Evolutionary conservation across 2,888 invertebrate genomes (phyloP).

Genomic region (Anoncus sp.): DNA sequence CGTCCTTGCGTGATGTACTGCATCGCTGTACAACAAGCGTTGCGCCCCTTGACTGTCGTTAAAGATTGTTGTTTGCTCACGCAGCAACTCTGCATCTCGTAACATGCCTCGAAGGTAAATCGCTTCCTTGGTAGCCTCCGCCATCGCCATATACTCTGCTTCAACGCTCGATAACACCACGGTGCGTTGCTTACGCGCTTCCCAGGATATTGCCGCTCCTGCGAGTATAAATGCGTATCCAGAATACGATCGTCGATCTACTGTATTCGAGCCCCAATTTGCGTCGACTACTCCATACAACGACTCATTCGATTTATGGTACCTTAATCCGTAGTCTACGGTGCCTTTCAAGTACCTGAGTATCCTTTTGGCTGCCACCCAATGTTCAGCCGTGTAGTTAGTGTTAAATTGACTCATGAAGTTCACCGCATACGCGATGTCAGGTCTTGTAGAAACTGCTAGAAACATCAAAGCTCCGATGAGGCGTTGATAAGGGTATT

Average conservation of each 20-base stretch:
- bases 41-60: slow-evolving; percentile 52
- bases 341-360: slow-evolving; percentile 67
- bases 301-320: slow-evolving; percentile 4
- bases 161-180: slow-evolving; percentile 37
- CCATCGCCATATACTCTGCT: slow-evolving; percentile 38
- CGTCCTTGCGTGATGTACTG: slow-evolving; percentile 19
- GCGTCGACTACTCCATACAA: slow-evolving; percentile 64
- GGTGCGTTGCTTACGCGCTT: slow-evolving; percentile 30
- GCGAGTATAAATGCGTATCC: slow-evolving; percentile 35
- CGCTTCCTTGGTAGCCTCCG: slow-evolving; percentile 42
- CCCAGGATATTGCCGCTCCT: slow-evolving; percentile 34
- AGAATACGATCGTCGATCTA: slow-evolving; percentile 29
- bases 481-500: slow-evolving; percentile 51
- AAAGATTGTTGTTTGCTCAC: slow-evolving; percentile 49
- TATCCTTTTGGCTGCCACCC: slow-evolving; percentile 64
- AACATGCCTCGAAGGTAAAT: slow-evolving; percentile 26
- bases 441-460: slow-evolving; percentile 48
- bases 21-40: not conserved
- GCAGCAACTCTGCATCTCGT: too few relatives aligned
- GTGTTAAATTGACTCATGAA: slow-evolving; percentile 61
- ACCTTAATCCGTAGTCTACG: slow-evolving; percentile 47
- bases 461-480: slow-evolving; percentile 49
- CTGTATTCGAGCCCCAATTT: slow-evolving; percentile 62
- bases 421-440: slow-evolving; percentile 48
- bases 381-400: slow-evolving; percentile 59